These are phyloP conservation scores for Melanophora roralis DNA, from an alignment of 2,888 invertebrate species.

Conservation along the genomic window DNA sequence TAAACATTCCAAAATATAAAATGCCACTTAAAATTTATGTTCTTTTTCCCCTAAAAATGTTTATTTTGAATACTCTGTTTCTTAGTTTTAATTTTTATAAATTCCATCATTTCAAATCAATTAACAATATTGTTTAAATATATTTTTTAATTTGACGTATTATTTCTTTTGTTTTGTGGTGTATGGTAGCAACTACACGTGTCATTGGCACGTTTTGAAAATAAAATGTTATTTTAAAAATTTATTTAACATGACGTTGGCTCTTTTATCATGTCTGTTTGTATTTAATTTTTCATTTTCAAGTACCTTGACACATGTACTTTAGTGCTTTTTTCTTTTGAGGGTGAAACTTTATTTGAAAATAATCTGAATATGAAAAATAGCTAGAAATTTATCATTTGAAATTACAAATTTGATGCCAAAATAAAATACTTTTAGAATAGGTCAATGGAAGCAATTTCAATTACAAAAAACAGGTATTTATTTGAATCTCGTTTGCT, in stretches of 20 bases:
- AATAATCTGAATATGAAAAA: background rate
- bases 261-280: background rate
- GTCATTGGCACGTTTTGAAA: constrained; percentile 35
- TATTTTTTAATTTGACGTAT: background rate
- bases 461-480: too few relatives aligned
- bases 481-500: too few relatives aligned
- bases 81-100: background rate
- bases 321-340: background rate
- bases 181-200: constrained; percentile 16
- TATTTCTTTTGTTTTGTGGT: background rate
- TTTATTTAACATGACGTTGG: constrained; percentile 7
- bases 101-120: background rate
- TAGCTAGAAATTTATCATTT: background rate
- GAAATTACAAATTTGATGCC: background rate
- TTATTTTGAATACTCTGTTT: background rate
- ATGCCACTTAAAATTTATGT: too few relatives aligned
- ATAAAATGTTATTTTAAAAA: constrained; percentile 1
- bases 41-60: background rate
- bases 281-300: constrained; percentile 6
- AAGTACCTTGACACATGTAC: constrained; percentile 2
- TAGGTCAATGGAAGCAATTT: too few relatives aligned
- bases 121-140: background rate
- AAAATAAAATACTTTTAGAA: too few relatives aligned
- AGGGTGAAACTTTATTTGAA: background rate
- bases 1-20: too few relatives aligned